Evolutionary conservation across 2,113 vertebrate genomes (phyloP).

Genomic region (Eulemur macaco): DNA sequence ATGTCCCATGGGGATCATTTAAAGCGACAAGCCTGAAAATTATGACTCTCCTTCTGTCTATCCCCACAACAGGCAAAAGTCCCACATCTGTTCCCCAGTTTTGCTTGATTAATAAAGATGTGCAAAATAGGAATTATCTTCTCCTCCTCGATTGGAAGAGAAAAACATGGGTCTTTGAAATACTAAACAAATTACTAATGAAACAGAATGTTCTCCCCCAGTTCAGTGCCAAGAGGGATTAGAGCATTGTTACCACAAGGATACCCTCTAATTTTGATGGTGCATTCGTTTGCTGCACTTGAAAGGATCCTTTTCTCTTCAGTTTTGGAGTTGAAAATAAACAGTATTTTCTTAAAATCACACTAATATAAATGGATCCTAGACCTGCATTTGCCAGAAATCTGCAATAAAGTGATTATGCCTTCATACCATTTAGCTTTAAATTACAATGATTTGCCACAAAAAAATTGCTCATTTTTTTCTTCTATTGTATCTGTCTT

Average conservation of each 20-base stretch:
- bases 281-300: neutral
- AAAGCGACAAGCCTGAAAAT: slow-evolving; percentile 58
- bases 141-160: neutral
- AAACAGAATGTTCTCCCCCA: neutral
- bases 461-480: neutral
- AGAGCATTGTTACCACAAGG: neutral
- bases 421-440: neutral
- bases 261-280: slow-evolving; percentile 14
- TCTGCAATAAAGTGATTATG: neutral
- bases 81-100: slow-evolving; percentile 46
- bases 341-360: neutral
- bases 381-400: neutral
- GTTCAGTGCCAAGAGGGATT: neutral
- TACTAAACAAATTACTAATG: neutral
- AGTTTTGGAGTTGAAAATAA: neutral
- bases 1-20: slow-evolving; percentile 58
- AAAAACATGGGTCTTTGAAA: neutral
- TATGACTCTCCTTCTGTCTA: slow-evolving; percentile 61
- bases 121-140: slow-evolving; percentile 40
- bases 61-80: neutral
- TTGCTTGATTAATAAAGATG: slow-evolving; percentile 69
- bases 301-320: neutral
- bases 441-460: neutral
- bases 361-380: neutral
- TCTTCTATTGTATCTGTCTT: neutral